A percentile compares a stretch with the other conserved stretches of the same genome.
Evolutionary conservation across 1,140 invertebrate species (phyloP).

Genomic region (Lethocerus indicus): DNA sequence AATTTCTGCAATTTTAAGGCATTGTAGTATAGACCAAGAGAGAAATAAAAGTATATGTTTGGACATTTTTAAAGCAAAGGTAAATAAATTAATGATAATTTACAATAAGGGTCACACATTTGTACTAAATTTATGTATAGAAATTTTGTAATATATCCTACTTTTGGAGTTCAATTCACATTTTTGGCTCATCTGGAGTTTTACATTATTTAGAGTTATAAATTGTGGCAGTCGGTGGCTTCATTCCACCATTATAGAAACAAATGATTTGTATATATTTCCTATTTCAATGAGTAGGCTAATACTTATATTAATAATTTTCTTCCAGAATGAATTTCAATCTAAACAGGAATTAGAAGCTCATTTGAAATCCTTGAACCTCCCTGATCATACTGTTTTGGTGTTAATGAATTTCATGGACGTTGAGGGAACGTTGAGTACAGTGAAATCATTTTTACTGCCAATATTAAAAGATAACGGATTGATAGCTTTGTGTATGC

Average conservation of each 20-base stretch:
- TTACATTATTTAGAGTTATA: not conserved
- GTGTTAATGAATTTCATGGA: conserved; percentile 54
- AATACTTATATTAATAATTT: not conserved
- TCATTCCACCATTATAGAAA: not conserved
- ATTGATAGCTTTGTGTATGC: conserved; percentile 41
- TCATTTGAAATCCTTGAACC: conserved; percentile 30
- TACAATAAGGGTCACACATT: not conserved
- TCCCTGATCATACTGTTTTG: conserved; percentile 49
- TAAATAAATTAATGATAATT: conserved; percentile 21
- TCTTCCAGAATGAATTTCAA: conserved; percentile 4
- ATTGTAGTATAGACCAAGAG: conserved; percentile 59
- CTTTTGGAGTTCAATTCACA: not conserved
- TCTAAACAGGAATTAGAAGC: conserved; percentile 6
- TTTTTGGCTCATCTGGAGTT: not conserved
- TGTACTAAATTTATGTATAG: not conserved
- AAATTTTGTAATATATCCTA: not conserved
- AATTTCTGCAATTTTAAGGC: conserved; percentile 56
- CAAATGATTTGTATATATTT: not conserved
- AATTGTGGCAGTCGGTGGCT: not conserved
- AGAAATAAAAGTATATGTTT: conserved; percentile 47
- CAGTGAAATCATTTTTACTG: conserved; percentile 40
- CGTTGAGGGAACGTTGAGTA: conserved; percentile 44
- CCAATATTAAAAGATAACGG: conserved; percentile 38
- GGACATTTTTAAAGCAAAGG: conserved; percentile 39
- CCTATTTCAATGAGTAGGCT: not conserved